Percentiles rank a stretch among this genome's conserved stretches.
Evolutionary conservation across 2,888 invertebrate genomes (phyloP).

Genomic region (Boloria selene): DNA sequence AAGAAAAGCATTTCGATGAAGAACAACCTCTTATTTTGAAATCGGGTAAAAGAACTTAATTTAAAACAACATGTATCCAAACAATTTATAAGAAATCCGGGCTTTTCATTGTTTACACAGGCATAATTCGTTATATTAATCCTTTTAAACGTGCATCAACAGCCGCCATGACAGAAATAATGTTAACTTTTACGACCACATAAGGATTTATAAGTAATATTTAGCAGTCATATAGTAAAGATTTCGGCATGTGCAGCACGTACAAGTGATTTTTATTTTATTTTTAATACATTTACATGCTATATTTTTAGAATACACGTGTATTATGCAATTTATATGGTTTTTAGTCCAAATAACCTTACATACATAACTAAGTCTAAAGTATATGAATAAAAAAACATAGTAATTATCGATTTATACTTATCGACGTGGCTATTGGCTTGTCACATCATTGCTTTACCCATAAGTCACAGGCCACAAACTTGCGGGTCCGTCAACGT

Average conservation of each 20-base stretch:
- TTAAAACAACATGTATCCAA: background rate
- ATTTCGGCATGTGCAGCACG: conserved; percentile 41
- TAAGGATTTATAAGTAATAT: conserved; percentile 25
- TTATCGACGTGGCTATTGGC: conserved; percentile 48
- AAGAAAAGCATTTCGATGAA: too few species aligned
- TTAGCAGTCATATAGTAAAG: conserved; percentile 32
- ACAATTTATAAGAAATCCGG: background rate
- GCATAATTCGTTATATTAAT: conserved; percentile 32
- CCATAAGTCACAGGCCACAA: conserved; percentile 73
- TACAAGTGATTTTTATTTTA: conserved; percentile 17
- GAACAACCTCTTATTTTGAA: too few species aligned
- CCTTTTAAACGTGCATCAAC: conserved; percentile 27
- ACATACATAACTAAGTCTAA: too few species aligned
- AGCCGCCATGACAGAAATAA: conserved; percentile 33
- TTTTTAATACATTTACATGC: background rate
- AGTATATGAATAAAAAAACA: background rate
- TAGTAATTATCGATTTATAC: conserved; percentile 1
- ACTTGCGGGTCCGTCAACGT: conserved; percentile 69
- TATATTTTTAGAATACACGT: too few species aligned
- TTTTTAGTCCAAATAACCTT: too few species aligned
- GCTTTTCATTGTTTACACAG: conserved; percentile 23
- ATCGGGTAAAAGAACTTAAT: background rate
- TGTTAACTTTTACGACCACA: conserved; percentile 36
- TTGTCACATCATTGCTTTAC: conserved; percentile 49
- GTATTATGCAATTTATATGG: too few species aligned